Conservation (phyloP, 2,113 vertebrate genomes). For the Bos taurus region DNA sequence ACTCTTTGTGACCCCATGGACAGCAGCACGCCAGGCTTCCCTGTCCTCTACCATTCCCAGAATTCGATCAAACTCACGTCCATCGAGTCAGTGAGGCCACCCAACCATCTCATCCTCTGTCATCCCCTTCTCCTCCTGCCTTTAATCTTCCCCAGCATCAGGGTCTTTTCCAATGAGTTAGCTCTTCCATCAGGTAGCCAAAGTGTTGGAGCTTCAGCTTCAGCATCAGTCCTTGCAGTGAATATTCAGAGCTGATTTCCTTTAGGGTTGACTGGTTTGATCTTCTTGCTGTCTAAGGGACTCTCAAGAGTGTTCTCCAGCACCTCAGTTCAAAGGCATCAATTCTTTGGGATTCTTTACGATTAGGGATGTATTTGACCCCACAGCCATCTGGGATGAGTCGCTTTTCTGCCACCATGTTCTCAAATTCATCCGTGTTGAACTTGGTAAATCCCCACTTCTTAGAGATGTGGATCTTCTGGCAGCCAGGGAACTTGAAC, state of each 20-base stretch:
- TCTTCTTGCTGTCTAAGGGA: background rate
- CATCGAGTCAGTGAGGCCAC: fast-evolving
- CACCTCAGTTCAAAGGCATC: background rate
- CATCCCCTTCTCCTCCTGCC: background rate
- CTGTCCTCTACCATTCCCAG: background rate
- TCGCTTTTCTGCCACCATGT: too few relatives aligned
- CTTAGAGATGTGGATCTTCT: too few relatives aligned
- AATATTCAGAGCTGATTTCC: background rate
- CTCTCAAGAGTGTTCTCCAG: background rate
- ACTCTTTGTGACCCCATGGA: background rate
- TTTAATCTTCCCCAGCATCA: background rate
- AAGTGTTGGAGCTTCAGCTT: background rate
- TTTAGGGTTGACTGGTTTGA: background rate
- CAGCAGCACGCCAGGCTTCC: background rate
- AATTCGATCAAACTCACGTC: background rate
- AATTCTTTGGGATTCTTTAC: background rate
- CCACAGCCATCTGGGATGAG: too few relatives aligned
- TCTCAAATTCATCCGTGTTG: too few relatives aligned
- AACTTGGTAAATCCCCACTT: too few relatives aligned
- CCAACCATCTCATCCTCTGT: background rate
- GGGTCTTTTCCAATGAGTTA: background rate
- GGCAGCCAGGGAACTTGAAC: too few relatives aligned
- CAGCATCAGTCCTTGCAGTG: background rate
- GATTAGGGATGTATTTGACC: too few relatives aligned
- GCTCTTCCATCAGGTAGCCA: background rate